Evolutionary conservation across 2,888 invertebrate species (phyloP).

Genomic region (Stenolophus ochropezus): DNA sequence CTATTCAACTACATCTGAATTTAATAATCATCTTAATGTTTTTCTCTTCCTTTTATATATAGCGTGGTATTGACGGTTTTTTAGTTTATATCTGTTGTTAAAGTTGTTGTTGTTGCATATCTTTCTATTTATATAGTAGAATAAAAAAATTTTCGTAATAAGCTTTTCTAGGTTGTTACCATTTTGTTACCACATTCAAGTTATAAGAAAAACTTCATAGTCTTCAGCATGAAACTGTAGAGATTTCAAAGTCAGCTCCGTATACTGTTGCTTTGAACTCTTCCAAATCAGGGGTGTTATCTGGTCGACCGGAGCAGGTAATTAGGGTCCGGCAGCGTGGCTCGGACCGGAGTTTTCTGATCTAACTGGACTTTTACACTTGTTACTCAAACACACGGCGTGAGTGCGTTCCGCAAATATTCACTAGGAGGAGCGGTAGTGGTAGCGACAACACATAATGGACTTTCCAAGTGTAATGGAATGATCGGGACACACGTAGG

Average conservation of each 20-base stretch:
- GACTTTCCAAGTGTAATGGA: background rate
- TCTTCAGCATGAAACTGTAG: too few species aligned
- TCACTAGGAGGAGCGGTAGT: background rate
- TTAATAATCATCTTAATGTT: too few species aligned
- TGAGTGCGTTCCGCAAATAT: slow-evolving; percentile 26
- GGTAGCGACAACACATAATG: background rate
- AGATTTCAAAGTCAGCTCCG: background rate
- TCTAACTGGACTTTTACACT: slow-evolving; percentile 38
- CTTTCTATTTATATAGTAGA: too few species aligned
- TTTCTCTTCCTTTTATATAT: too few species aligned
- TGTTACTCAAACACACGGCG: background rate
- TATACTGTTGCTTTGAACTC: background rate
- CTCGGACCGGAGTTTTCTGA: slow-evolving; percentile 26
- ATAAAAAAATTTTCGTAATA: too few species aligned
- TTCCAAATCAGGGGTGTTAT: background rate
- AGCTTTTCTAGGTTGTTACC: too few species aligned
- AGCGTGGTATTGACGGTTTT: too few species aligned
- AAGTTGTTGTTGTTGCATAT: too few species aligned
- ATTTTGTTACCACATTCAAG: too few species aligned
- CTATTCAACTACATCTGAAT: too few species aligned
- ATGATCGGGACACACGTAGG: background rate
- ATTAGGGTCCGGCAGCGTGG: slow-evolving; percentile 19
- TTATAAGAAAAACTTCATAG: too few species aligned
- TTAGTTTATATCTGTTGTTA: too few species aligned
- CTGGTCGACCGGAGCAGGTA: slow-evolving; percentile 41